These are phyloP conservation scores for Periophthalmus magnuspinnatus DNA, from an alignment of 2,797 vertebrate species.

Conservation along the genomic window DNA sequence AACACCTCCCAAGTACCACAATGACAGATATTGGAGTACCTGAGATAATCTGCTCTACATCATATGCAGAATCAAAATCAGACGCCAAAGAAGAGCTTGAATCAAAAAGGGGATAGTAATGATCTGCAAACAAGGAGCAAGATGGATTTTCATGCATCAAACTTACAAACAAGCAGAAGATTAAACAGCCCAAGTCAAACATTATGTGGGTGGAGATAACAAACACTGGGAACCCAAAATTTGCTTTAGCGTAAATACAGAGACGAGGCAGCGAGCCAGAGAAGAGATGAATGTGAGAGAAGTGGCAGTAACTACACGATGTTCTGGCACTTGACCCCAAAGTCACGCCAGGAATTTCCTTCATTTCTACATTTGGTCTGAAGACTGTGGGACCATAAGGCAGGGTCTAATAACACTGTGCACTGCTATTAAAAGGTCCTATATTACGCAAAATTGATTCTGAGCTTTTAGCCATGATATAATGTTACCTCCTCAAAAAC, in stretches of 20 bases:
- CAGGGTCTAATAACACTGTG: neutral
- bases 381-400: neutral
- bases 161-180: conserved; percentile 31
- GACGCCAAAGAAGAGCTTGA: conserved; percentile 73
- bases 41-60: conserved; percentile 68
- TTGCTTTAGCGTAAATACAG: conserved; percentile 38
- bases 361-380: conserved; percentile 3
- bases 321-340: conserved; percentile 21
- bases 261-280: conserved; percentile 31
- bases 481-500: too few relatives aligned
- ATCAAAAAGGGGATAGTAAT: conserved; percentile 78
- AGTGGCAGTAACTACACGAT: conserved; percentile 20
- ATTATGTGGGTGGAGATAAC: conserved; percentile 27
- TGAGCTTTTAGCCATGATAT: too few relatives aligned
- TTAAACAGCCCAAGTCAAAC: conserved; percentile 21
- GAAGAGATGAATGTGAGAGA: conserved; percentile 31
- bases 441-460: too few relatives aligned
- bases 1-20: neutral
- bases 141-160: conserved; percentile 27
- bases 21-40: conserved; percentile 60
- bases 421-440: neutral
- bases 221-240: conserved; percentile 21
- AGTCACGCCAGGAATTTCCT: conserved; percentile 28
- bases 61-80: conserved; percentile 66
- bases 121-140: conserved; percentile 65